Conservation (phyloP, 2,797 vertebrate genomes). For the Rhinella marina region DNA sequence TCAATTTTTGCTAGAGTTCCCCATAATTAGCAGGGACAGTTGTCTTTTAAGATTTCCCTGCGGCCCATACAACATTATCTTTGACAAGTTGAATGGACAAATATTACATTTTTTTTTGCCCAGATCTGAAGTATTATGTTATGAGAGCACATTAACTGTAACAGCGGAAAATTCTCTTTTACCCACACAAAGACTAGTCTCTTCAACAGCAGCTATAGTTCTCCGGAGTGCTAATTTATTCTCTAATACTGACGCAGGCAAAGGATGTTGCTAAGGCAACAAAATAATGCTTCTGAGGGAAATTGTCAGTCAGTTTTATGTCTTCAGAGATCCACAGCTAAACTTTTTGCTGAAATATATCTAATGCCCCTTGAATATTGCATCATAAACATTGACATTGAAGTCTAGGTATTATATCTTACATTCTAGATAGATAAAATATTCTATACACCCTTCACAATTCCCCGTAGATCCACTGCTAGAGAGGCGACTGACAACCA, state of each 20-base stretch:
- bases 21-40: conserved; percentile 37
- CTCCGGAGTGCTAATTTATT: conserved; percentile 61
- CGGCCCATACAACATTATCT: conserved; percentile 39
- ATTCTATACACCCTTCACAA: background rate
- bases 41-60: conserved; percentile 40
- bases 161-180: conserved; percentile 46
- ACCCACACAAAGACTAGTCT: conserved; percentile 54
- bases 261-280: conserved; percentile 56
- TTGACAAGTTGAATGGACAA: conserved; percentile 52
- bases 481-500: background rate
- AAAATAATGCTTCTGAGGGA: conserved; percentile 48
- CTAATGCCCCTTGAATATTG: background rate
- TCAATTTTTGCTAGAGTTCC: conserved; percentile 15
- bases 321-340: conserved; percentile 16
- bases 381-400: background rate
- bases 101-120: conserved; percentile 40
- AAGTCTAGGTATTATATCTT: background rate
- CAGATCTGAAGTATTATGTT: conserved; percentile 47
- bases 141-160: conserved; percentile 47
- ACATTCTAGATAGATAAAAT: background rate
- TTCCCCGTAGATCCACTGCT: background rate
- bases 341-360: conserved; percentile 11
- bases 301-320: conserved; percentile 24
- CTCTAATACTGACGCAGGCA: conserved; percentile 46
- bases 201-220: conserved; percentile 52